Evolutionary conservation across 1,140 invertebrate species (phyloP), one percentile per base, ranked within the genome.

Genomic region (Myzus persicae): DNA sequence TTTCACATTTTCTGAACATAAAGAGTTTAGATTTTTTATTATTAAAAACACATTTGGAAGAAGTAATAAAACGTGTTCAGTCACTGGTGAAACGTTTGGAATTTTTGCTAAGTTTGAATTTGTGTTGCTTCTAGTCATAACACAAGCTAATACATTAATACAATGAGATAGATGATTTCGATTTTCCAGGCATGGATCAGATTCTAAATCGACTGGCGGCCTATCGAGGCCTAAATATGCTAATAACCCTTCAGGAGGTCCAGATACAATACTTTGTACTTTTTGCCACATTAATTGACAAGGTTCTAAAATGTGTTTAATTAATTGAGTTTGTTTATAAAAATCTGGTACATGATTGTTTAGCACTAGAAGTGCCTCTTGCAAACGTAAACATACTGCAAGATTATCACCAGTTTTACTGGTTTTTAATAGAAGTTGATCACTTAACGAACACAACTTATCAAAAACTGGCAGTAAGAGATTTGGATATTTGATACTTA

Each of bases 401-500:
- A 93, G 46, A 85, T 93, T 82, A 54, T 93, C 81, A 51, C 91
- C 91, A 59, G 91, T 82, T 85, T 93, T 93, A 44, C 46, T 85
- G 18, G n/a, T 93, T 54, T 93, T 93, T 36, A 85, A 51, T 48
- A 84, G 42, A n/a, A 93, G 81, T 85, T 93, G 91, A 93, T 93
- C 91, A 48, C 81, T 93, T 85, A 93, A 93, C 18, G 91, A 85
- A 84, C 91, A 93, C 24, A 93, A 7, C 26, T 85, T 96, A 85
- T 98, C 97, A 95, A 98, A 99, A n/a, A 98, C 97, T 11, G 98
- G 98, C 94, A 99, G 95, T 59, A 98, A 95, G 7, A 98, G 95
- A 22, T 98, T 95, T 0, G 98, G 98, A 95, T 98, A 98, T 94
- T 98, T 98, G 82, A 97, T 96, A 26, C 97, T 97, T 59, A 99